These are phyloP conservation scores for Acanthiza pusilla DNA, from an alignment of 2,797 vertebrate species.

Conservation along the genomic window DNA sequence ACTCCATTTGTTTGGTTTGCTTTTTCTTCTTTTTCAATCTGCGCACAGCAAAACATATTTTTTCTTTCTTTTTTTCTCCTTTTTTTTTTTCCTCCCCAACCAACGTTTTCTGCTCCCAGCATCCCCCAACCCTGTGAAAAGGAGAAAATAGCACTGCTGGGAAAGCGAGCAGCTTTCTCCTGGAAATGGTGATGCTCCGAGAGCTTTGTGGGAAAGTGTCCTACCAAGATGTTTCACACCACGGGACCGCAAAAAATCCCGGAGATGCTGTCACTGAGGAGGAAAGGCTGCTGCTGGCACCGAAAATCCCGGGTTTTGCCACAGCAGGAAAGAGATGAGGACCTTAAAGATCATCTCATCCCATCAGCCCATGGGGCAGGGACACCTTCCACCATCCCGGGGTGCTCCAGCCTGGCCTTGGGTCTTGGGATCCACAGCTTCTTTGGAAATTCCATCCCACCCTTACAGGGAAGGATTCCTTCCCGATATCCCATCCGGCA, in stretches of 20 bases:
- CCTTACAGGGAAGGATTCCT: background rate
- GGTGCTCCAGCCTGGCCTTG: fast-evolving
- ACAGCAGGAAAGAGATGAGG: background rate
- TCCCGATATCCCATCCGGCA: background rate
- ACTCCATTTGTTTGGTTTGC: background rate
- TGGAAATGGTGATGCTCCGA: background rate
- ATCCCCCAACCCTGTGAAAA: background rate
- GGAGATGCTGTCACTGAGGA: background rate
- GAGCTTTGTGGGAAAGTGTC: background rate
- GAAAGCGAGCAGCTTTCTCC: slow-evolving; percentile 26
- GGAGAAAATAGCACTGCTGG: slow-evolving; percentile 22
- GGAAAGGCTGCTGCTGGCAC: background rate
- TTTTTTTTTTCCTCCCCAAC: background rate
- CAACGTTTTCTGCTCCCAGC: background rate
- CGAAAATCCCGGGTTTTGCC: background rate
- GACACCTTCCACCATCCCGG: fast-evolving
- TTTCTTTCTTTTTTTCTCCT: background rate
- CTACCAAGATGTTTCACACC: background rate
- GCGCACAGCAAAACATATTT: background rate
- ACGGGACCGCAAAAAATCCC: background rate
- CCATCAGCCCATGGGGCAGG: background rate
- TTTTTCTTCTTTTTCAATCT: slow-evolving; percentile 15
- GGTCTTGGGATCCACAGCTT: background rate
- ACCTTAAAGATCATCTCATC: background rate
- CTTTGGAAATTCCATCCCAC: background rate